Evolutionary conservation across 2,113 vertebrate species (phyloP).

Genomic region (Orcinus orca): DNA sequence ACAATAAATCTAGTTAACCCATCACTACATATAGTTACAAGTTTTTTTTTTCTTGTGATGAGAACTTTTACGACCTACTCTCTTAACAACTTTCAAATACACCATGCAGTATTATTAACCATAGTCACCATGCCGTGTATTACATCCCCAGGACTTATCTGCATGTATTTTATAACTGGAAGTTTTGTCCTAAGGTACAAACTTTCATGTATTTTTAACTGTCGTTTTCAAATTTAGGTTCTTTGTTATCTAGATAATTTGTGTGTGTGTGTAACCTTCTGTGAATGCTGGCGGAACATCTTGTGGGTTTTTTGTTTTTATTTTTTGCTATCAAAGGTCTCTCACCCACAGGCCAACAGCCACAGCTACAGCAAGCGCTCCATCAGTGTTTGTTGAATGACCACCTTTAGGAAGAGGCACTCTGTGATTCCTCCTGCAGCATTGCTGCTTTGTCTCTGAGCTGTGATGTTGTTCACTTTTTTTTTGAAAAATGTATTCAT

Average conservation of each 20-base stretch:
- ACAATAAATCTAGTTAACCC: neutral
- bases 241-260: neutral
- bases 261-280: neutral
- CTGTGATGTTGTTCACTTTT: neutral
- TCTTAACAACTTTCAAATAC: neutral
- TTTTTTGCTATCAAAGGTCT: neutral
- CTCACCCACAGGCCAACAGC: neutral
- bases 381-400: neutral
- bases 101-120: neutral
- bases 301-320: neutral
- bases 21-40: neutral
- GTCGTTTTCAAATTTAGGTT: neutral
- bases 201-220: neutral
- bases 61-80: neutral
- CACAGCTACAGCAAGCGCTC: neutral
- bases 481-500: neutral
- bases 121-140: neutral
- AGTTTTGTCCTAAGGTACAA: neutral
- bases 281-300: neutral
- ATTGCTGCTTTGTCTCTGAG: neutral
- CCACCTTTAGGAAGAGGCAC: neutral
- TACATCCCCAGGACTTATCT: neutral
- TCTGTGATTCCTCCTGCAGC: too few species aligned
- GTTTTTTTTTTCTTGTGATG: neutral
- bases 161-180: neutral